Base-by-base conservation (phyloP, 2,113 vertebrate species). In the Stigmatopora nigra region DNA sequence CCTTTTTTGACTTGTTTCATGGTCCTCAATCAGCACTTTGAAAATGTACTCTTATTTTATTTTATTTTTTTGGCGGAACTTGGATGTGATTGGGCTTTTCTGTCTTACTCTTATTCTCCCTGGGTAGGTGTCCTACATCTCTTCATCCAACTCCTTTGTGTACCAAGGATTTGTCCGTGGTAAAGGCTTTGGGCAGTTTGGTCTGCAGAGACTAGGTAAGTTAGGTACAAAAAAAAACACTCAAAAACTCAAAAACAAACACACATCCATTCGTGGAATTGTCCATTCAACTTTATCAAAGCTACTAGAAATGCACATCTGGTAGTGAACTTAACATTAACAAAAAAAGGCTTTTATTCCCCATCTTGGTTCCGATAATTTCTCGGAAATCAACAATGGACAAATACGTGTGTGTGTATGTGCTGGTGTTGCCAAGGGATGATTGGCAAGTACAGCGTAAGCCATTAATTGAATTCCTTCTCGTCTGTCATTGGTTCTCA, bases 161-260 rank as follows among this genome's bases (percentile, higher is more conserved):
- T 99, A 99, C 88, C 97, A 99, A 82, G 97, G 97, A 75, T 97
- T 97, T 11, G 94, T 99, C 69, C 91, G 92, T 73, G 95, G 95
- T 80, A 97, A 96, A 89, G 95, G 93, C 82, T 99, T 99, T 7
- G 96, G 97, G 64, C 96, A 98, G 79, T 99, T 99, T 65, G 96
- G 96, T 83, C 94, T 99, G 65, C 97, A 98, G 86, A 94, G 95
- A 82, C 86, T 98, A 2, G 96, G 97, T 97, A 92, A 93, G 84
- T 80, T 70, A 77, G 61, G 59, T 65, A 65, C 48, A 71, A 65
- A 31, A 31, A 31, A 31, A 31, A 31, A 53, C 44, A 71, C 17
- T 11, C 2, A 8, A 15, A 45, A 56, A 56, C n/a, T n/a, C n/a
- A 25, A 17, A 51, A 20, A 53, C 51, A 22, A 51, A 51, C 17